A percentile compares a stretch with the other conserved stretches of the same genome.
Evolutionary conservation across 2,888 invertebrate genomes (phyloP).

Genomic region (Zaprionus bogoriensis): DNA sequence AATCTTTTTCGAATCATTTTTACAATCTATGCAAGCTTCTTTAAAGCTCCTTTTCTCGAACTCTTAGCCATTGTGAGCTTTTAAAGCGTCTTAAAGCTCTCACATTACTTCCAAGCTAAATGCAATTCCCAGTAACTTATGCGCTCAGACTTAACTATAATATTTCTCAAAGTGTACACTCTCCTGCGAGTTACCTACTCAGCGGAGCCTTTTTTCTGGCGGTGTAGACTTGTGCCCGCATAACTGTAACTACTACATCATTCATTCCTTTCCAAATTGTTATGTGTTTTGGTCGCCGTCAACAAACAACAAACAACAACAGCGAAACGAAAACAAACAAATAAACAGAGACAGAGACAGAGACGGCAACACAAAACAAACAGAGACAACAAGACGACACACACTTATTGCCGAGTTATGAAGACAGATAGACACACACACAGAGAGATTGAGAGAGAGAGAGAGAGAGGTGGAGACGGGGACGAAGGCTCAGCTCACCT

Average conservation of each 20-base stretch:
- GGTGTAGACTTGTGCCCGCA: constrained; percentile 45
- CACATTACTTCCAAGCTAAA: background rate
- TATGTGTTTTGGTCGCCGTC: constrained; percentile 32
- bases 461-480: background rate
- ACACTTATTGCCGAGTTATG: background rate
- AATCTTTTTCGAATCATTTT: too few relatives aligned
- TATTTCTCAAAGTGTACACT: background rate
- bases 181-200: background rate
- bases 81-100: too few relatives aligned
- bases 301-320: constrained; percentile 23
- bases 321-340: constrained; percentile 14
- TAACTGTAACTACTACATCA: constrained; percentile 45
- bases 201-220: constrained; percentile 3
- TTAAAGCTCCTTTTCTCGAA: too few relatives aligned
- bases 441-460: background rate
- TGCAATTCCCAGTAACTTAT: too few relatives aligned
- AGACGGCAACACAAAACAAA: constrained; percentile 2
- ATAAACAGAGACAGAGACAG: constrained; percentile 18
- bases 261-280: constrained; percentile 26
- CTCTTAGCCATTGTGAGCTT: too few relatives aligned
- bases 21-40: too few relatives aligned
- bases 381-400: too few relatives aligned
- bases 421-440: background rate
- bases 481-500: too few relatives aligned
- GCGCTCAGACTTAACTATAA: too few relatives aligned